Percentiles rank a stretch among this genome's conserved stretches.
These are phyloP conservation scores for Conomelus anceps DNA, from an alignment of 2,888 invertebrate genomes.

Conservation along the genomic window DNA sequence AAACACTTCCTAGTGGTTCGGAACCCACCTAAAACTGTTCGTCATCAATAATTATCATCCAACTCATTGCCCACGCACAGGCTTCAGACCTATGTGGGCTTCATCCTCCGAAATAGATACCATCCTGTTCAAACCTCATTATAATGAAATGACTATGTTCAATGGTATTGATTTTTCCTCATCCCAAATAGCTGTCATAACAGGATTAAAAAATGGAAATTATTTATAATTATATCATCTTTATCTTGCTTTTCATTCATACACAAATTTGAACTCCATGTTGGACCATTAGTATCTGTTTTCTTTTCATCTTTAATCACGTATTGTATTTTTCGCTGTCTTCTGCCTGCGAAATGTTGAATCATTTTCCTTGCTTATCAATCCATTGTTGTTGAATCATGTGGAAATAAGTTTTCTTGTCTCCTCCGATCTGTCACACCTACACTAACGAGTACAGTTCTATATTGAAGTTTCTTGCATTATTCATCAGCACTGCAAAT, in stretches of 20 bases:
- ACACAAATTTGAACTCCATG: background rate
- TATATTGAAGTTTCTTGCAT: background rate
- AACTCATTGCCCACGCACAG: too few species aligned
- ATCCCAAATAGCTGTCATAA: too few species aligned
- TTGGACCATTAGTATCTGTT: background rate
- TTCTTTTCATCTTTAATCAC: background rate
- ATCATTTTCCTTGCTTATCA: background rate
- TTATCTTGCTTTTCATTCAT: background rate
- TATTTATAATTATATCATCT: background rate
- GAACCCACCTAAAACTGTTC: too few species aligned
- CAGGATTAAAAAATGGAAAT: background rate
- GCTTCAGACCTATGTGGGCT: too few species aligned
- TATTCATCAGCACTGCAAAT: background rate
- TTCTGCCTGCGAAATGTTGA: too few species aligned
- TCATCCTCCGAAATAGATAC: too few species aligned
- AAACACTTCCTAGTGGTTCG: too few species aligned
- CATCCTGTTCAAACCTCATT: too few species aligned
- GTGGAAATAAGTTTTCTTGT: background rate
- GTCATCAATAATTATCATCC: too few species aligned
- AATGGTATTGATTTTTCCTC: too few species aligned
- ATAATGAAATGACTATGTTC: too few species aligned
- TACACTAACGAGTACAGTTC: background rate
- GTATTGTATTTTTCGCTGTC: background rate
- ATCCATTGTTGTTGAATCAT: background rate
- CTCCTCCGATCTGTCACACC: background rate